Conservation (phyloP, 1,140 invertebrate species). For the Oreohelix idahoensis region DNA sequence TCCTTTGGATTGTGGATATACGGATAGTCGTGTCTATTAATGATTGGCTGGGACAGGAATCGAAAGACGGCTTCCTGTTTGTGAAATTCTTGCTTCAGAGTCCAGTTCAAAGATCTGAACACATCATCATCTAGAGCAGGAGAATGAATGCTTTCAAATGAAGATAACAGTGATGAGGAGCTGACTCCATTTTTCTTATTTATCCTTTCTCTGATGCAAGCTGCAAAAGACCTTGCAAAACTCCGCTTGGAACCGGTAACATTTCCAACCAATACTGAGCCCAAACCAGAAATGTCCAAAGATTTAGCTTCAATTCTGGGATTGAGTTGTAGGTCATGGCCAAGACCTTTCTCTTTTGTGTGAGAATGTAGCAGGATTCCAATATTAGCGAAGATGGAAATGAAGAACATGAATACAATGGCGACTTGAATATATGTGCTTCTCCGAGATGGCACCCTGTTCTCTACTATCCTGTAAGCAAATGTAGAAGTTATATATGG, state of each 20-base stretch:
- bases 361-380: neutral
- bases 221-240: neutral
- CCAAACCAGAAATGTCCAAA: neutral
- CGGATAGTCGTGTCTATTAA: conserved; percentile 14
- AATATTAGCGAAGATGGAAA: conserved; percentile 9
- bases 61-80: neutral
- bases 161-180: neutral
- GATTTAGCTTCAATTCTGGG: neutral
- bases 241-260: neutral
- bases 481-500: no score
- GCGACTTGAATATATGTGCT: neutral
- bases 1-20: conserved; percentile 22
- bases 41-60: conserved; percentile 1
- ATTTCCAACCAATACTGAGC: neutral
- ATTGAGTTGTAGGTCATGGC: neutral
- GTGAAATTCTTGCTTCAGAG: neutral
- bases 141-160: neutral
- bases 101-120: conserved; percentile 6
- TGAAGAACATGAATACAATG: conserved; percentile 9
- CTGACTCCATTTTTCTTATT: neutral
- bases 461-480: no score
- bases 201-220: neutral
- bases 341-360: neutral
- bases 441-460: neutral
- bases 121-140: neutral